phyloP scores from a whole-genome alignment of 2,113 vertebrate species.

The Aythya baeri region DNA sequence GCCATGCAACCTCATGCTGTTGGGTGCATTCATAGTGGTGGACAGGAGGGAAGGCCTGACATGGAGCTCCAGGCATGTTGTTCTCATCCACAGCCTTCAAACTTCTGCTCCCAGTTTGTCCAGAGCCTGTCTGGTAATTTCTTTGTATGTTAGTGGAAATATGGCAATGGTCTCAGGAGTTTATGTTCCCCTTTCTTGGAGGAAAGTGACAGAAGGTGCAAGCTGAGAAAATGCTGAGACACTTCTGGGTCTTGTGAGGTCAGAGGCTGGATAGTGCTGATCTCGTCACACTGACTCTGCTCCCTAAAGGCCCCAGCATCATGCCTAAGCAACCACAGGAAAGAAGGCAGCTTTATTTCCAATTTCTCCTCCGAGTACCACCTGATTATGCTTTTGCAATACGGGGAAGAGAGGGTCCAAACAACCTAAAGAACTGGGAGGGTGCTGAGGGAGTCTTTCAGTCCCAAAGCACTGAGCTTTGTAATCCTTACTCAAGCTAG shows the following conservation, averaged over 20 bases:
- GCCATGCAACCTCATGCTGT: neutral
- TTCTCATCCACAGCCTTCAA: neutral
- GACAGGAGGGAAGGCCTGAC: neutral
- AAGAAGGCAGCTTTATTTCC: neutral
- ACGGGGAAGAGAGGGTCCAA: neutral
- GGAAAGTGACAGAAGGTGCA: neutral
- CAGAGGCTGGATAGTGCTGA: neutral
- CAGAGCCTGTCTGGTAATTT: neutral
- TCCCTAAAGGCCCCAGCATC: neutral
- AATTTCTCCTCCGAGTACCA: neutral
- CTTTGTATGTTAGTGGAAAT: neutral
- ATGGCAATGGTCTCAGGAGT: neutral
- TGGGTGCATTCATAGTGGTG: neutral
- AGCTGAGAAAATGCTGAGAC: neutral
- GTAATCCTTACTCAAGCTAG: slow-evolving; percentile 33
- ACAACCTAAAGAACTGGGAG: neutral
- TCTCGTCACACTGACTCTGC: neutral
- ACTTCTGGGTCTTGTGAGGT: neutral
- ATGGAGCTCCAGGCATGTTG: neutral
- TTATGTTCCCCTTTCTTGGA: neutral
- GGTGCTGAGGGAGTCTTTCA: neutral
- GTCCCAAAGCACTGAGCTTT: neutral
- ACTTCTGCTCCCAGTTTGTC: neutral
- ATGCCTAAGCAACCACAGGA: neutral
- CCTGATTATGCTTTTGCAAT: neutral